Conservation (phyloP, 2,113 vertebrate genomes). For the Alethe diademata region DNA sequence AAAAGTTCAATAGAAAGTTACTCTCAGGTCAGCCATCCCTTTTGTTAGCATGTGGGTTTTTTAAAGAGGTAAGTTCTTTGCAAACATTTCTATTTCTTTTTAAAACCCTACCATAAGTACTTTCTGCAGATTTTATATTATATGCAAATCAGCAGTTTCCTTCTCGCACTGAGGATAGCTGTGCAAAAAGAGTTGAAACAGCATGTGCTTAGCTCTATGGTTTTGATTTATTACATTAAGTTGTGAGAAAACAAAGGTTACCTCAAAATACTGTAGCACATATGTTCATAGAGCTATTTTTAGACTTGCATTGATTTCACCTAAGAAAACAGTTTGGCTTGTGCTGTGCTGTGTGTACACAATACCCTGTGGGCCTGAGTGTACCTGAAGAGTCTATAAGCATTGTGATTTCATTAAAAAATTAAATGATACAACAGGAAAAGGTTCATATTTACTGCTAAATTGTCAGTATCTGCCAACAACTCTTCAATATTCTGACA, state of each 20-base stretch:
- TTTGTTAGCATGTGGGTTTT: not conserved
- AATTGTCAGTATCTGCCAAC: constrained; percentile 3
- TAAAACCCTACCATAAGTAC: not conserved
- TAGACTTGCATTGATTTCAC: not conserved
- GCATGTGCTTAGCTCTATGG: not conserved
- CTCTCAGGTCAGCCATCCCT: not conserved
- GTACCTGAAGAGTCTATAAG: not conserved
- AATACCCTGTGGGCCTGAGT: not conserved
- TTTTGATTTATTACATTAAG: constrained; percentile 52
- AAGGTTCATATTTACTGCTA: constrained; percentile 24
- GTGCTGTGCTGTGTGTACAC: not conserved
- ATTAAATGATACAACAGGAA: not conserved
- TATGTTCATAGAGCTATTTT: constrained; percentile 55
- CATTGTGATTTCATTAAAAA: not conserved
- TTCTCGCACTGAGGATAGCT: not conserved
- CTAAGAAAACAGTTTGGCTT: not conserved
- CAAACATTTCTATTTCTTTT: not conserved
- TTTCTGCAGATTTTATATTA: not conserved
- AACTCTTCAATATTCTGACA: not conserved
- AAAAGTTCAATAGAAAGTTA: not conserved
- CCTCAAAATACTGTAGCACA: not conserved
- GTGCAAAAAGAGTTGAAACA: not conserved
- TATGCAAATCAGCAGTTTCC: not conserved
- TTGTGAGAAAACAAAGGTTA: constrained; percentile 31
- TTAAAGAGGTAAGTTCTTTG: not conserved